These are phyloP conservation scores for Uropsilus gracilis DNA, from an alignment of 2,113 vertebrate species.

Conservation along the genomic window DNA sequence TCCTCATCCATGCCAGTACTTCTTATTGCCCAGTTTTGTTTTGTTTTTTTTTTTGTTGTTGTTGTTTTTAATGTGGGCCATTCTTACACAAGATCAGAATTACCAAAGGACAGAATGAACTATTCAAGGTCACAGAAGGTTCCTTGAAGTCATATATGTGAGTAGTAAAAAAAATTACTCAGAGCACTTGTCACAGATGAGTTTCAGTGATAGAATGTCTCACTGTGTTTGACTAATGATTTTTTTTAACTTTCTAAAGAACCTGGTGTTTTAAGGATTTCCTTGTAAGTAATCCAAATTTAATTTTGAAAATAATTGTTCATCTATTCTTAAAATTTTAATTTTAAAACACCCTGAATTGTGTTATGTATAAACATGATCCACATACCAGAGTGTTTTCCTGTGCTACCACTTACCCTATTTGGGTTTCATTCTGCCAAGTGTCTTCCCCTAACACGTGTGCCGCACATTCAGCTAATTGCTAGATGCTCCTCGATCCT, in stretches of 20 bases:
- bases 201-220: neutral
- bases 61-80: too few relatives aligned
- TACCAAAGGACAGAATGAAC: neutral
- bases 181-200: neutral
- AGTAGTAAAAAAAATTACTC: neutral
- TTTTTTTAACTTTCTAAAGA: neutral
- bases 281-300: slow-evolving; percentile 1
- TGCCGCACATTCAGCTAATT: neutral
- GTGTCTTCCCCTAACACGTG: neutral
- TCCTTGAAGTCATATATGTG: neutral
- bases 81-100: neutral
- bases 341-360: slow-evolving; percentile 26
- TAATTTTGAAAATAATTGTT: slow-evolving; percentile 24
- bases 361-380: neutral
- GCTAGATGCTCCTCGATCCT: neutral
- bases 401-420: neutral
- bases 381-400: neutral
- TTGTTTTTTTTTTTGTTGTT: too few relatives aligned
- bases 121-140: fast-evolving
- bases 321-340: slow-evolving; percentile 38
- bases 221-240: neutral
- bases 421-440: neutral
- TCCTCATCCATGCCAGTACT: too few relatives aligned
- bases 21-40: too few relatives aligned
- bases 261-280: neutral